These are phyloP conservation scores for Apeira syringaria DNA, from an alignment of 2,888 invertebrate genomes.

Conservation along the genomic window DNA sequence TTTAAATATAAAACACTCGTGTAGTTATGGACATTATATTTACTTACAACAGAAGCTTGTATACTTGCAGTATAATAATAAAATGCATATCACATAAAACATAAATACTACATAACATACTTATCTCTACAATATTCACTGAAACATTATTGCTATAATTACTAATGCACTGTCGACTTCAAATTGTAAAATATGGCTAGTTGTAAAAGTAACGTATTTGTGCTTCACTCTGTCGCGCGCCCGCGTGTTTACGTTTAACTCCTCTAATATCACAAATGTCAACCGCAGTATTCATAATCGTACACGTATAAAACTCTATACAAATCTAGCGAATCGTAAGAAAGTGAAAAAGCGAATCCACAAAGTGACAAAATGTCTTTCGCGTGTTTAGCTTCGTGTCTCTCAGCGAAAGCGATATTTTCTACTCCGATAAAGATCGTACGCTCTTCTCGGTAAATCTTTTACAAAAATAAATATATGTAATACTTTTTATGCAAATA, in stretches of 20 bases:
- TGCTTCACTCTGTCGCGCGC: constrained; percentile 50
- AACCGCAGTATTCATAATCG: constrained; percentile 58
- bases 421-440: constrained; percentile 14
- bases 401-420: constrained; percentile 28
- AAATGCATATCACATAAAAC: constrained; percentile 83
- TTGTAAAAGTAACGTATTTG: constrained; percentile 66
- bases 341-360: constrained; percentile 28
- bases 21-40: constrained; percentile 61
- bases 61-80: constrained; percentile 82
- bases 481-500: constrained; percentile 60
- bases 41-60: constrained; percentile 82
- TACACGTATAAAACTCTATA: constrained; percentile 17
- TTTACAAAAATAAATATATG: constrained; percentile 71
- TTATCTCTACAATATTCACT: constrained; percentile 74
- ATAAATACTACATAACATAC: constrained; percentile 82
- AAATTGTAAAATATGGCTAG: constrained; percentile 77
- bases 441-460: constrained; percentile 40
- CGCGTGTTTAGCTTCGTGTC: constrained; percentile 25
- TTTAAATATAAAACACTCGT: constrained; percentile 9
- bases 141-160: constrained; percentile 64
- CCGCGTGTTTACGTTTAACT: constrained; percentile 40
- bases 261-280: constrained; percentile 77
- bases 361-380: constrained; percentile 21
- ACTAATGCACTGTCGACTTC: constrained; percentile 45
- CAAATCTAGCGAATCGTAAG: constrained; percentile 19